phyloP scores from a whole-genome alignment of 2,888 invertebrate species.

The Deilephila elpenor region DNA sequence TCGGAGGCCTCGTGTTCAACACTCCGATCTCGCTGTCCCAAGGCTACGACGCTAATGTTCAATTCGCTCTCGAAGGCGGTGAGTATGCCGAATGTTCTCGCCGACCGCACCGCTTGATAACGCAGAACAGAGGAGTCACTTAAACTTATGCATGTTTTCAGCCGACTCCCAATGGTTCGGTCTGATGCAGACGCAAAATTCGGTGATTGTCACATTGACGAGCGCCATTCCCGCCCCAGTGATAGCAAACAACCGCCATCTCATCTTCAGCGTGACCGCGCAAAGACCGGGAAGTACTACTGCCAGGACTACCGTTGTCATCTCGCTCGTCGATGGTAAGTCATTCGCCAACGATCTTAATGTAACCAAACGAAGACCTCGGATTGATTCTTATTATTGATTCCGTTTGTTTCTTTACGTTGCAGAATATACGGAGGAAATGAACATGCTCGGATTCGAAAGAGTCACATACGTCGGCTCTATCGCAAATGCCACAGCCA shows the following conservation, averaged over 20 bases:
- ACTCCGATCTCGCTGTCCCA: constrained; percentile 35
- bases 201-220: constrained; percentile 26
- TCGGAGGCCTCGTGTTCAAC: constrained; percentile 34
- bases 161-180: constrained; percentile 39
- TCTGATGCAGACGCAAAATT: constrained; percentile 29
- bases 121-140: background rate
- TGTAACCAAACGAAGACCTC: no score
- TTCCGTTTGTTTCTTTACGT: no score
- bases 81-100: background rate
- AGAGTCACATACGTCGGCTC: constrained; percentile 44
- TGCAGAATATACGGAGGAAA: constrained; percentile 35
- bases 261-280: constrained; percentile 43
- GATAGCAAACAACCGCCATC: constrained; percentile 40
- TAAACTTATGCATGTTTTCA: background rate
- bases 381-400: no score
- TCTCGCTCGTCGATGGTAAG: constrained; percentile 34
- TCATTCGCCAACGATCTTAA: background rate
- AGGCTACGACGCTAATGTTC: constrained; percentile 34
- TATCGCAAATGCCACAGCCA: constrained; percentile 38
- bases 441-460: constrained; percentile 39
- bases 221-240: constrained; percentile 30
- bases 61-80: constrained; percentile 38
- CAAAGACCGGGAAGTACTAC: constrained; percentile 34
- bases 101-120: background rate
- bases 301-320: constrained; percentile 43